Base-by-base conservation (phyloP, 2,797 vertebrate species). In the Urosaurus nigricauda region DNA sequence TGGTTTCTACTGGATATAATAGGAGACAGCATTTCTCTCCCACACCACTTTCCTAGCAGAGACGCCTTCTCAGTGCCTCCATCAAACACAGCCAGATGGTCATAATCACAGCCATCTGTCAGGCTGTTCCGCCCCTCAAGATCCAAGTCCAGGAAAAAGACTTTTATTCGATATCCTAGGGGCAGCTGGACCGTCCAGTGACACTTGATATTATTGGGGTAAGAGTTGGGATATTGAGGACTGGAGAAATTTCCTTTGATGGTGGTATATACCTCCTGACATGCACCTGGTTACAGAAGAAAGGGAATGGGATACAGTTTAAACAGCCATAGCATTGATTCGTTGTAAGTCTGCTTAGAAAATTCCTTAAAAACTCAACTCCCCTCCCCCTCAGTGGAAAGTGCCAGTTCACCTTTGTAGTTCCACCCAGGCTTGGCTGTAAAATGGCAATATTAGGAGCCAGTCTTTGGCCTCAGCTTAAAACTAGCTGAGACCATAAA, bases 161-260 rank as follows among this genome's bases (percentile, higher is more conserved):
- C 94, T 90, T 98, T 99, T 95, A 99, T 88, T 51, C 97, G 97
- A 94, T 99, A 99, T 29, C 98, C 98, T 0, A 75, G 94, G 1
- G 98, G 97, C 43, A 99, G 95, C 77, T 93, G 97, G 93, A 99
- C 96, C 93, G 96, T 98, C 99, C 99, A 99, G 94, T 99, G 99
- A 95, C 99, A 99, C 90, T 98, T 98, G 94, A 99, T 98, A 94
- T 99, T 99, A 96, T 99, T 99, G 81, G 99, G 99, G 96, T 99
- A 99, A 96, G 98, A 97, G 92, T 79, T 95, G 79, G 99, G 98
- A 90, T 98, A 99, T 74, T 97, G 97, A 0, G 99, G 99, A 93
- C 99, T 99, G 93, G 97, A 99, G 92, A 99, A 98, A 96, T 99
- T 99, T 53, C 98, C 98, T 53, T 95, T 98, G 79, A 98, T 82